A percentile compares a stretch with the other conserved stretches of the same genome.
Evolutionary conservation across 2,888 invertebrate genomes (phyloP).

Genomic region (Hofmannophila pseudospretella): DNA sequence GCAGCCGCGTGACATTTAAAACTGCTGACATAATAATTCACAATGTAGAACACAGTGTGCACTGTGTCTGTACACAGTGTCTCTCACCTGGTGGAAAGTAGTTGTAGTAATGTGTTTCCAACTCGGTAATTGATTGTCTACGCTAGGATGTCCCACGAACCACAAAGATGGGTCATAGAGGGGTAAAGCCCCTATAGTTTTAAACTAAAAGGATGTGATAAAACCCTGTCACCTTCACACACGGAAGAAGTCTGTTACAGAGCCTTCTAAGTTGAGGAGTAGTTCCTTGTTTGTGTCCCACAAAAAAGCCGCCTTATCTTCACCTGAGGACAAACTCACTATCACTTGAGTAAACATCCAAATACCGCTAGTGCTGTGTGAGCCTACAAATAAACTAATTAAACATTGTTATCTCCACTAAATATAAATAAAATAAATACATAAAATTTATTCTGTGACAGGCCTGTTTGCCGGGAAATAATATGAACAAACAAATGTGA

Average conservation of each 20-base stretch:
- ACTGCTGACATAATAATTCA: too few species aligned
- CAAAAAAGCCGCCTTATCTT: slow-evolving; percentile 39
- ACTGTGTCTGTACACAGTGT: too few species aligned
- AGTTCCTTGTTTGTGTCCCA: slow-evolving; percentile 43
- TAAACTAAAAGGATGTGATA: slow-evolving; percentile 1
- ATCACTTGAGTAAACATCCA: slow-evolving; percentile 22
- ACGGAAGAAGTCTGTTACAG: slow-evolving; percentile 24
- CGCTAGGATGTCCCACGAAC: too few species aligned
- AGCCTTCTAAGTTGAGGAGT: slow-evolving; percentile 10
- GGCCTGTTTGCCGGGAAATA: slow-evolving; percentile 55
- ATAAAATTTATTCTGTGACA: slow-evolving; percentile 61
- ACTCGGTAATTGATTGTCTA: too few species aligned
- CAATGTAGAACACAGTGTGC: too few species aligned
- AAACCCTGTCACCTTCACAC: slow-evolving; percentile 8
- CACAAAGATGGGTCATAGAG: too few species aligned
- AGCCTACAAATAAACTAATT: slow-evolving; percentile 49
- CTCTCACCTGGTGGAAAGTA: too few species aligned
- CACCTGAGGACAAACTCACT: slow-evolving; percentile 33
- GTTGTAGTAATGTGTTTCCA: too few species aligned
- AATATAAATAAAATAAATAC: slow-evolving; percentile 42
- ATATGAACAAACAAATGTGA: slow-evolving; percentile 44
- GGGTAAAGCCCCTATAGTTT: too few species aligned
- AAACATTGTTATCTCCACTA: slow-evolving; percentile 51
- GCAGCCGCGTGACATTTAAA: too few species aligned
- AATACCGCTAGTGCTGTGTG: slow-evolving; percentile 26